These are phyloP conservation scores for Siderastrea siderea DNA, from an alignment of 92 coral and sea anemone species.

Conservation along the genomic window DNA sequence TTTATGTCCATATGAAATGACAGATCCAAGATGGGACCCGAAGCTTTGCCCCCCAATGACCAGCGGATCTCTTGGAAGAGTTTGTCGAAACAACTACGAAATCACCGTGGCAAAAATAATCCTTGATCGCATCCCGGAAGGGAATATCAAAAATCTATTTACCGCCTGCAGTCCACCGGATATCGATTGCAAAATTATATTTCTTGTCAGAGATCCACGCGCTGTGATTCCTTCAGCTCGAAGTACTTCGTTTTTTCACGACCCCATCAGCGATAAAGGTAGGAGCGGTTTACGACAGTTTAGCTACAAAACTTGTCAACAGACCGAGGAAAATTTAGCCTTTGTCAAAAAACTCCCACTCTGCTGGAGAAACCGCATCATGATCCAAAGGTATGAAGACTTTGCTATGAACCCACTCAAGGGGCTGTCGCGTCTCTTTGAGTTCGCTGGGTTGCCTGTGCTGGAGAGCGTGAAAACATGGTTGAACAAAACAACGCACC, in stretches of 20 bases:
- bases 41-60: constrained; percentile 39
- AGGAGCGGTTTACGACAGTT: not conserved
- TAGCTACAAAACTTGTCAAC: constrained; percentile 14
- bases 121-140: constrained; percentile 45
- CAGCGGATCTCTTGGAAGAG: not conserved
- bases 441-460: constrained; percentile 30
- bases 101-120: constrained; percentile 48
- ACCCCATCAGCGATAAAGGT: not conserved
- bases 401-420: constrained; percentile 1
- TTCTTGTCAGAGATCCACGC: constrained; percentile 59
- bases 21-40: constrained; percentile 47
- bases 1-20: constrained; percentile 45
- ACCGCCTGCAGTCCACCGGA: constrained; percentile 14
- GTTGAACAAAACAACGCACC: constrained; percentile 27
- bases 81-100: constrained; percentile 29
- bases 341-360: constrained; percentile 26
- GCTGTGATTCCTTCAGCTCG: constrained; percentile 51
- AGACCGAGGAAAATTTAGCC: constrained; percentile 30
- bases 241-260: constrained; percentile 23
- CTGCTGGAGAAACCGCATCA: not conserved
- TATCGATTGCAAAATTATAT: constrained; percentile 36
- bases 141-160: constrained; percentile 24
- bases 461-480: constrained; percentile 1
- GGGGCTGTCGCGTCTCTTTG: not conserved
- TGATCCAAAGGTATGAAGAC: constrained; percentile 36